These are phyloP conservation scores for Sebastes miniatus DNA, from an alignment of 2,797 vertebrate genomes.

Conservation along the genomic window DNA sequence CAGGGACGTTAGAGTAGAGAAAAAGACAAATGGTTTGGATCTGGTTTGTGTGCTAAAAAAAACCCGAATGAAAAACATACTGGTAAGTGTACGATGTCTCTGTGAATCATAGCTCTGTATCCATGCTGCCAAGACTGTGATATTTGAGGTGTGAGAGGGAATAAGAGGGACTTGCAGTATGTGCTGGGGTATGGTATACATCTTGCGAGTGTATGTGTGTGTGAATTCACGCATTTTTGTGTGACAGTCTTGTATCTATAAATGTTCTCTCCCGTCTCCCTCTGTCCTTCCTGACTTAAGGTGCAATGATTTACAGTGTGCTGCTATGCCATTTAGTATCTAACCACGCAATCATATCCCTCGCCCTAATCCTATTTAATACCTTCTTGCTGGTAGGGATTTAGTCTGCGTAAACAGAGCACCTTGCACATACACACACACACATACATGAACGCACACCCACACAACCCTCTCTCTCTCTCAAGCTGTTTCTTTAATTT, in stretches of 20 bases:
- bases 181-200: slow-evolving; percentile 54
- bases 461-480: slow-evolving; percentile 36
- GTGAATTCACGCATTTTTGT: slow-evolving; percentile 61
- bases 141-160: slow-evolving; percentile 57
- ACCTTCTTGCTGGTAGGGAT: slow-evolving; percentile 78
- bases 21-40: slow-evolving; percentile 38
- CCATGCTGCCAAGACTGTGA: slow-evolving; percentile 41
- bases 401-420: slow-evolving; percentile 75
- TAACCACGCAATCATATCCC: slow-evolving; percentile 76
- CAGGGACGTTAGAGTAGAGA: neutral
- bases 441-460: neutral
- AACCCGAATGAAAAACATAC: slow-evolving; percentile 47
- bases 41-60: slow-evolving; percentile 2
- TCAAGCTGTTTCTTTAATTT: slow-evolving; percentile 55
- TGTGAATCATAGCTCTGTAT: slow-evolving; percentile 39
- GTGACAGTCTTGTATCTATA: slow-evolving; percentile 57
- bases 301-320: slow-evolving; percentile 73
- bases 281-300: slow-evolving; percentile 67
- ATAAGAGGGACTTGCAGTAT: slow-evolving; percentile 51
- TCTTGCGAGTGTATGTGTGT: slow-evolving; percentile 41
- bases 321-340: slow-evolving; percentile 74
- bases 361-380: slow-evolving; percentile 78
- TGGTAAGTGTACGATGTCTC: slow-evolving; percentile 32
- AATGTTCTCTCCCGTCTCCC: slow-evolving; percentile 52
- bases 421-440: slow-evolving; percentile 56